Percentiles rank a stretch among this genome's conserved stretches.
Conservation (phyloP, 2,797 vertebrate genomes). For the Megaceryle alcyon region DNA sequence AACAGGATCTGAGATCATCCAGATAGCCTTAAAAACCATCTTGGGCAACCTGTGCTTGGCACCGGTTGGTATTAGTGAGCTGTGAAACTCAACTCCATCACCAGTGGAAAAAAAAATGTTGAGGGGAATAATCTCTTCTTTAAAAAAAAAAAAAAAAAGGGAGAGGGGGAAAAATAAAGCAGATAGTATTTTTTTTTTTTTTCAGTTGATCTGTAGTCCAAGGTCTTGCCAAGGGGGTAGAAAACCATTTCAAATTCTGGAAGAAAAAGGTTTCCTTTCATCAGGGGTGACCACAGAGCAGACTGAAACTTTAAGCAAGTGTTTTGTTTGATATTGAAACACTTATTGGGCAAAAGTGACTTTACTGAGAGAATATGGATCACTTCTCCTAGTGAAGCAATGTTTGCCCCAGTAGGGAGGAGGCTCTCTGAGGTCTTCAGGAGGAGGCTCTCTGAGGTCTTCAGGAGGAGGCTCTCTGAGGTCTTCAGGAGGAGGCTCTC, state of each 20-base stretch:
- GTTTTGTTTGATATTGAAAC: background rate
- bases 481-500: background rate
- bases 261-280: background rate
- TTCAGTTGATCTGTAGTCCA: background rate
- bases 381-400: background rate
- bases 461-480: no score
- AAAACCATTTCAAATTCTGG: slow-evolving; percentile 20
- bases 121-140: background rate
- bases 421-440: background rate
- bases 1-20: background rate
- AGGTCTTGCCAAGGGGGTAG: background rate
- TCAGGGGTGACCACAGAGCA: background rate
- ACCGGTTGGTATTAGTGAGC: background rate
- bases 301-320: background rate
- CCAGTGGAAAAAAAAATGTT: background rate
- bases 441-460: no score
- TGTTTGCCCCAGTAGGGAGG: background rate
- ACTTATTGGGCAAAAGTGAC: background rate
- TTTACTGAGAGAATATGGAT: background rate
- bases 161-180: no score
- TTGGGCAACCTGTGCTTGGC: background rate
- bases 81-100: background rate
- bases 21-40: background rate
- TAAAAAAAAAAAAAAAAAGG: background rate
- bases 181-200: background rate